These are phyloP conservation scores for Thecophora atra DNA, from an alignment of 2,888 invertebrate species.

Conservation along the genomic window DNA sequence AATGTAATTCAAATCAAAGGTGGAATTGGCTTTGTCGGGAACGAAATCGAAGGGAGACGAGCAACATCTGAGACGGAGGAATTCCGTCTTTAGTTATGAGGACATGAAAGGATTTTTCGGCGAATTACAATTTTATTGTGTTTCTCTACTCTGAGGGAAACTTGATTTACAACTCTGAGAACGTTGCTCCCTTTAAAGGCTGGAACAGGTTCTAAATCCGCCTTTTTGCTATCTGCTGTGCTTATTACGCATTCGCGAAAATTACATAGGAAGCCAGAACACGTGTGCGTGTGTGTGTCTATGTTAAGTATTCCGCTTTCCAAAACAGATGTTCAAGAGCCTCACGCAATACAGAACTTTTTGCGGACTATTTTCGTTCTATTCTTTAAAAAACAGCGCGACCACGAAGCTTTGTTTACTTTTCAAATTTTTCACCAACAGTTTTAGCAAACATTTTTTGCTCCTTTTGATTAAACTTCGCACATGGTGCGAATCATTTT, in stretches of 20 bases:
- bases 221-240: not conserved
- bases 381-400: conserved; percentile 10
- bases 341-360: not conserved
- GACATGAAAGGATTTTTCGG: too few species aligned
- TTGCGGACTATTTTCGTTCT: not conserved
- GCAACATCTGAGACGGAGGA: too few species aligned
- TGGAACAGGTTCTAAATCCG: too few species aligned
- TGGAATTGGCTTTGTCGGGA: too few species aligned
- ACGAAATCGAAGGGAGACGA: too few species aligned
- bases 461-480: conserved; percentile 16
- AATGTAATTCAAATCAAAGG: too few species aligned
- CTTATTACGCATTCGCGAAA: not conserved
- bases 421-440: conserved; percentile 23
- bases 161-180: too few species aligned
- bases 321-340: conserved; percentile 16
- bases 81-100: too few species aligned
- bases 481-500: conserved; percentile 10
- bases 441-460: not conserved
- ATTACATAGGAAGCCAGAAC: conserved; percentile 9
- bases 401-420: conserved; percentile 16
- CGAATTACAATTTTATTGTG: too few species aligned
- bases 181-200: too few species aligned
- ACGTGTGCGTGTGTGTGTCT: not conserved
- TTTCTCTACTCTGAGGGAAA: too few species aligned
- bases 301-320: conserved; percentile 3